Conservation (phyloP, 1,140 invertebrate species). For the Drosophila prosaltans region DNA sequence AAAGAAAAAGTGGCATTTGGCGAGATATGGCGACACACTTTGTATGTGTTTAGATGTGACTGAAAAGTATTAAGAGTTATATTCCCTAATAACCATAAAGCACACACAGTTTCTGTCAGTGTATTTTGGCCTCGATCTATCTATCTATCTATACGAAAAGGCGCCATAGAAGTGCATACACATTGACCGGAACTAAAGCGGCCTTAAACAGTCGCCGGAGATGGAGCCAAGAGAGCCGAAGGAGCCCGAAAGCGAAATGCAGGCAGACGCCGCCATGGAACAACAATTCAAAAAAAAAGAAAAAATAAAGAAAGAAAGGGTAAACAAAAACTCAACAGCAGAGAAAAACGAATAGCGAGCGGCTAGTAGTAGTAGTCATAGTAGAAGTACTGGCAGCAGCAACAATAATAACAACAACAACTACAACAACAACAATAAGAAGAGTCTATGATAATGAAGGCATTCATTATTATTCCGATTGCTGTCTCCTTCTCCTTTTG, state of each 20-base stretch:
- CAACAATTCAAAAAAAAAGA: not conserved
- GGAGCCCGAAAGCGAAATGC: slow-evolving; percentile 27
- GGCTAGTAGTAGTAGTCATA: not conserved
- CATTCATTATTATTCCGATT: slow-evolving; percentile 80
- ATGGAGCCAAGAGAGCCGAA: slow-evolving; percentile 8
- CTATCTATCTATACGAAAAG: slow-evolving; percentile 12
- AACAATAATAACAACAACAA: slow-evolving; percentile 43
- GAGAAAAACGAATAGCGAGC: not conserved
- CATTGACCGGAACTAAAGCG: slow-evolving; percentile 57
- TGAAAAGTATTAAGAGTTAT: no score
- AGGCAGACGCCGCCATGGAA: slow-evolving; percentile 53
- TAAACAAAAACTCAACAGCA: slow-evolving; percentile 54
- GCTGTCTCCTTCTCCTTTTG: slow-evolving; percentile 42
- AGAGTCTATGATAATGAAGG: slow-evolving; percentile 74
- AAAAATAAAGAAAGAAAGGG: slow-evolving; percentile 34
- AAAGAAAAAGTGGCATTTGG: not conserved
- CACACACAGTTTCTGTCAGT: slow-evolving; percentile 23
- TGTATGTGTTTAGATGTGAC: not conserved
- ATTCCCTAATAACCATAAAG: no score
- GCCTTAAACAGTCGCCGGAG: slow-evolving; percentile 25
- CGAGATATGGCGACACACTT: slow-evolving; percentile 1
- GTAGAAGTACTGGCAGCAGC: slow-evolving; percentile 17
- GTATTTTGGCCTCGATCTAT: not conserved
- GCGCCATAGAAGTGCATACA: slow-evolving; percentile 47
- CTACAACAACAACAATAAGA: slow-evolving; percentile 24